phyloP scores from a whole-genome alignment of 2,888 invertebrate genomes.

The Lycaena phlaeas region DNA sequence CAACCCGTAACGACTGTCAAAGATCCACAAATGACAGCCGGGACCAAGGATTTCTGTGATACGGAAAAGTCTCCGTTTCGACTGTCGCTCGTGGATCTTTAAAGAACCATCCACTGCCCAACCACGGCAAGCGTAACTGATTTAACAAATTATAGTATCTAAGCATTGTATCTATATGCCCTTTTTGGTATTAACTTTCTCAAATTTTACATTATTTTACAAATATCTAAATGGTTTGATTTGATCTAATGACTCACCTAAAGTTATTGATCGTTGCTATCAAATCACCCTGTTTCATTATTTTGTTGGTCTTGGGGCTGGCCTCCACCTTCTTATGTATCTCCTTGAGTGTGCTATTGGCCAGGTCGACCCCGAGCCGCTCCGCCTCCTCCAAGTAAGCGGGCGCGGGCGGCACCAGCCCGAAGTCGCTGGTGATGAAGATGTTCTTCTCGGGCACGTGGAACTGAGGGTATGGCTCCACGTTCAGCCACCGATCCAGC shows the following conservation, averaged over 20 bases:
- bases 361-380: slow-evolving; percentile 37
- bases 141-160: too few species aligned
- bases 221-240: too few species aligned
- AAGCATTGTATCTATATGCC: too few species aligned
- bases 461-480: slow-evolving; percentile 71
- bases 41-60: too few species aligned
- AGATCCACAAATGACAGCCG: too few species aligned
- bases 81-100: too few species aligned
- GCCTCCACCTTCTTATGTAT: slow-evolving; percentile 37
- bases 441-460: slow-evolving; percentile 80
- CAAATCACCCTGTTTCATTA: slow-evolving; percentile 39
- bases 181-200: too few species aligned
- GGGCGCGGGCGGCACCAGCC: slow-evolving; percentile 58
- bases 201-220: too few species aligned
- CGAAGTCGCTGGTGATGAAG: slow-evolving; percentile 82
- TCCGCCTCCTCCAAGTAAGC: slow-evolving; percentile 38
- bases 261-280: slow-evolving; percentile 57
- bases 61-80: too few species aligned
- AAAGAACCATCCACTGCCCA: too few species aligned
- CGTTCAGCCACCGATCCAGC: slow-evolving; percentile 75
- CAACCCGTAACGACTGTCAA: too few species aligned
- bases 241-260: slow-evolving; percentile 39
- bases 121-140: too few species aligned
- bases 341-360: slow-evolving; percentile 38
- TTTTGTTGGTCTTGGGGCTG: slow-evolving; percentile 20